phyloP scores from a whole-genome alignment of 2,888 invertebrate species.

The Cenopis cana region DNA sequence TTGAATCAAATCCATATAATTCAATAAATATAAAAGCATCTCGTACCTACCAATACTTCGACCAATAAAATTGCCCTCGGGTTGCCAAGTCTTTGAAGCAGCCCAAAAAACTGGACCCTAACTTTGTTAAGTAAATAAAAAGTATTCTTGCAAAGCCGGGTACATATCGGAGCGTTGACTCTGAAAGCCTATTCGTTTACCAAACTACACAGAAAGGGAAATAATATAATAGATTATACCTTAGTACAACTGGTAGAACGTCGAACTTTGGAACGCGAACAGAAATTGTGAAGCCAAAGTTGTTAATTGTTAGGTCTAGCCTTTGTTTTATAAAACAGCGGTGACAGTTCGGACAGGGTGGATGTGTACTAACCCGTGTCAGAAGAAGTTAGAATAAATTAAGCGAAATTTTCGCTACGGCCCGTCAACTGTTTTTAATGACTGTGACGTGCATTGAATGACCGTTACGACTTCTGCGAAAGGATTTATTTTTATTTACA shows the following conservation, averaged over 20 bases:
- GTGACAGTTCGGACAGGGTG: background rate
- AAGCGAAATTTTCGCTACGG: background rate
- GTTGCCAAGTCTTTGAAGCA: constrained; percentile 33
- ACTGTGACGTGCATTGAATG: background rate
- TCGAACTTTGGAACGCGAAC: background rate
- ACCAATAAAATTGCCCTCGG: constrained; percentile 31
- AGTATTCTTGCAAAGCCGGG: constrained; percentile 18
- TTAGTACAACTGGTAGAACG: background rate
- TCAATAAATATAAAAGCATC: constrained; percentile 39
- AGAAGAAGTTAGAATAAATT: constrained; percentile 5
- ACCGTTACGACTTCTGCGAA: background rate
- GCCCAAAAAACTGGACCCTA: constrained; percentile 32
- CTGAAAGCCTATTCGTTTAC: constrained; percentile 13
- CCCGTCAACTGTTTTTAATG: constrained; percentile 3
- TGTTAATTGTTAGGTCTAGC: background rate
- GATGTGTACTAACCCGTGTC: background rate
- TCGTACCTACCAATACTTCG: constrained; percentile 18
- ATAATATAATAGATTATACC: constrained; percentile 6
- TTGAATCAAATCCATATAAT: constrained; percentile 31
- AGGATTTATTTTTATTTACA: background rate
- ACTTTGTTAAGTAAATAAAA: constrained; percentile 37
- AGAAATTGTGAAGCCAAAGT: background rate
- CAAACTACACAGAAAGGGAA: constrained; percentile 15
- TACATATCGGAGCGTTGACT: constrained; percentile 10
- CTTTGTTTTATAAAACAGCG: background rate